phyloP scores from a whole-genome alignment of 2,113 vertebrate species.

The Elephantulus edwardii region DNA sequence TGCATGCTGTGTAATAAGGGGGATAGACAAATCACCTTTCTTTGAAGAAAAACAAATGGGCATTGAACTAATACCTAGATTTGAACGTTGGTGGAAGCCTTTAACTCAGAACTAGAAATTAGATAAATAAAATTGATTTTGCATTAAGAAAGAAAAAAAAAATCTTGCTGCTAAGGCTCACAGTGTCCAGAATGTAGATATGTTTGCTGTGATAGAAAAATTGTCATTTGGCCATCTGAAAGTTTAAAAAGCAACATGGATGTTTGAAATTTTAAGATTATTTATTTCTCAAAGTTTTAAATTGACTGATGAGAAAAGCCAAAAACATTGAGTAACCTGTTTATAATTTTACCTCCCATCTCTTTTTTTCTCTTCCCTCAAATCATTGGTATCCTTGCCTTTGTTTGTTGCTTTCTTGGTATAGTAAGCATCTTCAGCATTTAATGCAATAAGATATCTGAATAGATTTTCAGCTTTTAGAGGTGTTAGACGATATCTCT shows the following conservation, averaged over 20 bases:
- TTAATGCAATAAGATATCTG: conserved; percentile 64
- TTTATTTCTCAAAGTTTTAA: conserved; percentile 41
- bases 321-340: not conserved
- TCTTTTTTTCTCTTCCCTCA: conserved; percentile 27
- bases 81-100: not conserved
- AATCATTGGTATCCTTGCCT: conserved; percentile 48
- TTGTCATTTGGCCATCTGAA: conserved; percentile 54
- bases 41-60: not conserved
- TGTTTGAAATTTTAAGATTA: conserved; percentile 48
- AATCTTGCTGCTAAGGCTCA: conserved; percentile 43
- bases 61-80: not conserved
- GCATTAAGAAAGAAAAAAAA: conserved; percentile 50
- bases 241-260: conserved; percentile 60
- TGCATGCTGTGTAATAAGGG: conserved; percentile 60
- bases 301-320: conserved; percentile 11
- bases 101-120: conserved; percentile 35
- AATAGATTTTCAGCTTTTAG: conserved; percentile 62
- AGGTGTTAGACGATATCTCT: conserved; percentile 59
- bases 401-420: conserved; percentile 63
- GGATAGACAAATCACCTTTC: not conserved
- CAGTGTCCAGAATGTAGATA: conserved; percentile 22
- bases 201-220: conserved; percentile 38
- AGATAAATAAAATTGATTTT: conserved; percentile 57
- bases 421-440: conserved; percentile 54
- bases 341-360: conserved; percentile 25